Evolutionary conservation across 2,888 invertebrate genomes (phyloP), one percentile per base, ranked within the genome.

Genomic region (Smittia aterrima): DNA sequence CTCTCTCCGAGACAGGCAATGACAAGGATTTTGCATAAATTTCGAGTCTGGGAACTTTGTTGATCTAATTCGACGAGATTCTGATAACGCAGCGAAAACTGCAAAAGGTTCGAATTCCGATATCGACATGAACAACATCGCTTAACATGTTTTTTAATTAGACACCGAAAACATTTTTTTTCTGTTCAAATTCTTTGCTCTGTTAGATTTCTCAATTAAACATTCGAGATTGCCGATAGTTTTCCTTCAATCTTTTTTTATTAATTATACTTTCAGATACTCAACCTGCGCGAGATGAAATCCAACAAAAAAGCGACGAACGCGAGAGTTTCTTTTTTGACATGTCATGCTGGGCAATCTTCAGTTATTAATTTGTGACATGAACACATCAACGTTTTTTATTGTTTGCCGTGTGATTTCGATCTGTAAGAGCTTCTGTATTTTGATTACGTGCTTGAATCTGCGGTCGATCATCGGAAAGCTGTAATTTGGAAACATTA

Each of bases 341-440:
- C 25, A 38, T 72, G 72, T 72, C 72, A 72, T 54, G 72, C 72
- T 72, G 72, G 40, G 72, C 72, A 62, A 58, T 16, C 64, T 64
- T 27, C 64, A 64, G 27, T 64, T 64, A 72, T 72, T 72, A 72
- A 64, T 72, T 72, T 72, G 72, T 72, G 72, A 72, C 72, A 72
- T 72, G 72, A 62, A 27, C 72, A 72, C 72, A 72, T 72, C 72
- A 72, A 72, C 72, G 18, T 18, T 54, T 53, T n/a, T 53, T 70
- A 22, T 54, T 70, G 22, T 68, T 68, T 1, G 13, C 64, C 9
- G 3, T 64, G 13, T 13, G 64, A 64, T 58, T 58, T 58, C 58
- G 25, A 64, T 64, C 64, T 3, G 27, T n/a, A 53, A 38, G 54
- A 38, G 72, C 72, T 72, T 72, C 72, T 72, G 72, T 58, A 72